phyloP scores from a whole-genome alignment of 2,113 vertebrate species.

The Actinemys pallida region DNA sequence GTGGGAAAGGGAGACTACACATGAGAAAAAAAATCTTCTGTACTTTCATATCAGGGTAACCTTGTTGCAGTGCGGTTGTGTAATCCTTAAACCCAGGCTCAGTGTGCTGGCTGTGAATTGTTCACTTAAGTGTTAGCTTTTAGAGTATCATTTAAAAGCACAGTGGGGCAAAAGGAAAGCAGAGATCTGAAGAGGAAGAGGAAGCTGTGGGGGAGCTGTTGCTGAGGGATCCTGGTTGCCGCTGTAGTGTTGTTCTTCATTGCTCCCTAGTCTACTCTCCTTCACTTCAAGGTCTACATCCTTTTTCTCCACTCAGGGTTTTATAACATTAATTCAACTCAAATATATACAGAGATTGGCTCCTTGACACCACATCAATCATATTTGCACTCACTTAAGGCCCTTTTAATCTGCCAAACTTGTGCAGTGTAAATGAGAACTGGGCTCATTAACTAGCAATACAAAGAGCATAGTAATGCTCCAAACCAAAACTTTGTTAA shows the following conservation, averaged over 20 bases:
- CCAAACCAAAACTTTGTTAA: background rate
- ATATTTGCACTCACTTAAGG: background rate
- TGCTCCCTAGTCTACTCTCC: background rate
- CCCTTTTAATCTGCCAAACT: conserved; percentile 15
- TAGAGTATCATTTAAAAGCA: background rate
- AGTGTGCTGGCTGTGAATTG: background rate
- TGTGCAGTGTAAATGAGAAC: conserved; percentile 1
- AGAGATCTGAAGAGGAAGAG: background rate
- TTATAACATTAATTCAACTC: background rate
- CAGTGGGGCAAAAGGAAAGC: background rate
- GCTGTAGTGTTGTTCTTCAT: background rate
- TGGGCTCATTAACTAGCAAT: background rate
- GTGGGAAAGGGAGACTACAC: background rate
- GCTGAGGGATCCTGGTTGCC: background rate
- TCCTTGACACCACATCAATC: background rate
- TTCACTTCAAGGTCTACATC: background rate
- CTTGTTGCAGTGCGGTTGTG: background rate
- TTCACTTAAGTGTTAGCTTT: background rate
- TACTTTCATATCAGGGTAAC: background rate
- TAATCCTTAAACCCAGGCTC: background rate
- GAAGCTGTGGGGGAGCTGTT: background rate
- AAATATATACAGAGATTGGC: background rate
- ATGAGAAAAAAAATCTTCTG: background rate
- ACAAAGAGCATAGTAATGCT: background rate
- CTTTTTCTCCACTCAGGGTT: background rate